Evolutionary conservation across 2,888 invertebrate species (phyloP), one percentile per base, ranked within the genome.

Genomic region (Rhopalosiphum nymphaeae): DNA sequence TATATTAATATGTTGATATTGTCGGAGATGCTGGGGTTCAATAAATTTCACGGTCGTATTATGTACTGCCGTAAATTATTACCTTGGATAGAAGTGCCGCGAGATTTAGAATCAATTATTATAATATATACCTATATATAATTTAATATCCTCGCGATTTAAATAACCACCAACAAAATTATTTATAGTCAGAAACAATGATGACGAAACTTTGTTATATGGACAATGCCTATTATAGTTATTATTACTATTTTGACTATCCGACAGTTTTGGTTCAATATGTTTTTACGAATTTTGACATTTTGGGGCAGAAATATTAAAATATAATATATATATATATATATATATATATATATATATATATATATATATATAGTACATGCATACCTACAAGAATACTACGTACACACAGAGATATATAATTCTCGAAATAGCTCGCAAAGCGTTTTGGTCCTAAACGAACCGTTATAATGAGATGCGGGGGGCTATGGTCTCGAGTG

Each of bases 401-500:
- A 16, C 29, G 3, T 4, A 25, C 3, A 36, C n/a, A 56, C 29
- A 42, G 5, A 42, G 1, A n/a, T 9, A 84, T 61, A 49, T 36
- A 42, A 36, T 44, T 93, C 93, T 91, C 42, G 49, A 94, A 94
- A 94, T 94, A 94, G 49, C 93, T 53, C 29, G 44, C 49, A 90
- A 90, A 90, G 85, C 90, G 93, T 61, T 94, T 94, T 42, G 84
- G 86, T 94, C 36, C 36, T 86, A 94, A 94, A 94, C 90, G 93
- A 90, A 94, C 90, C 93, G 86, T 90, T 86, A 90, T 90, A 90
- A 94, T 94, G 90, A 94, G 57, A 91, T 67, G 93, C 42, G 85
- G 85, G 93, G 93, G 44, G 53, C 53, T 36, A 56, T 21, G 61
- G 57, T 46, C 25, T 88, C 61, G 57, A 61, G 86, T 90, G 90